Conservation (phyloP, 2,113 vertebrate species). For the Rana temporaria region DNA sequence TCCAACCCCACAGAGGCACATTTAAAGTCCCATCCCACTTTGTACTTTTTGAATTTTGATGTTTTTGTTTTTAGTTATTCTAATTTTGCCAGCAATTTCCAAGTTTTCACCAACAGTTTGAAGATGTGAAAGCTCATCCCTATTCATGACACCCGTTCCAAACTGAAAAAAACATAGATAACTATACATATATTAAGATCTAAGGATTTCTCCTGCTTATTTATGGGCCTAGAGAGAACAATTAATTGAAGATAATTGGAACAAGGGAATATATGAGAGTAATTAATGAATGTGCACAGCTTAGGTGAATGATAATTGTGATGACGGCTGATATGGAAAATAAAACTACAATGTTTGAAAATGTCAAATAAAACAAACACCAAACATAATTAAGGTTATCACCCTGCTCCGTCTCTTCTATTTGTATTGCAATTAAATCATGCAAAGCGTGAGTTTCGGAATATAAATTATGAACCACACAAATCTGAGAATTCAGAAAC, state of each 20-base stretch:
- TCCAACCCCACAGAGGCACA: too few relatives aligned
- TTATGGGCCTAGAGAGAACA: conserved; percentile 48
- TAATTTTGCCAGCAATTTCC: too few relatives aligned
- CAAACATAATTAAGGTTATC: conserved; percentile 11
- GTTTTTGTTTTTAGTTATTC: too few relatives aligned
- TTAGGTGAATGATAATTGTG: conserved; percentile 3
- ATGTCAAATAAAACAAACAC: conserved; percentile 6
- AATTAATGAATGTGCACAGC: conserved; percentile 47
- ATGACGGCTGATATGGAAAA: conserved; percentile 24
- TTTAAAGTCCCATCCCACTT: too few relatives aligned
- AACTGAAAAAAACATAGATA: conserved; percentile 39
- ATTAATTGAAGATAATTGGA: conserved; percentile 58
- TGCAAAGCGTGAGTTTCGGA: too few relatives aligned
- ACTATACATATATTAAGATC: conserved; percentile 52
- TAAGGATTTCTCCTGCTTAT: conserved; percentile 47
- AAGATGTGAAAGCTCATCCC: too few relatives aligned
- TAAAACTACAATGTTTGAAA: neutral
- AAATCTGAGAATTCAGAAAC: too few relatives aligned
- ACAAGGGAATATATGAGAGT: conserved; percentile 51
- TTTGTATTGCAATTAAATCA: too few relatives aligned
- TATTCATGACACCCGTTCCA: neutral
- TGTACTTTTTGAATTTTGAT: too few relatives aligned
- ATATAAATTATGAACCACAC: too few relatives aligned
- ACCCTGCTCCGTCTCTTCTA: too few relatives aligned
- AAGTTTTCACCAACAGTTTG: too few relatives aligned